A percentile compares a stretch with the other conserved stretches of the same genome.
Evolutionary conservation across 2,797 vertebrate species (phyloP).

Genomic region (Micrastur ruficollis): DNA sequence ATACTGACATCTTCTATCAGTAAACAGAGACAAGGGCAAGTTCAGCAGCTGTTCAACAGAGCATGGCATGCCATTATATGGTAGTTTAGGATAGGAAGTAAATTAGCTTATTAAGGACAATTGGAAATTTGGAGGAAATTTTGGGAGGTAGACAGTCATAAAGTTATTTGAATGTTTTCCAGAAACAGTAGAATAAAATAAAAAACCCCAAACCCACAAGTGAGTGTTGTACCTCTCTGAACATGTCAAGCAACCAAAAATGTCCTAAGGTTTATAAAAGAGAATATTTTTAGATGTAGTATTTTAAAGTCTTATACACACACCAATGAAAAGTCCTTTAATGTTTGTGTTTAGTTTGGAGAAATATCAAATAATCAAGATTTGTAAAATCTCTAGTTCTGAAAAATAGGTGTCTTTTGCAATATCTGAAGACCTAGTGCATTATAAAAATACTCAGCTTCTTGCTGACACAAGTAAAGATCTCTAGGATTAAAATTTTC

Average conservation of each 20-base stretch:
- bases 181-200: neutral
- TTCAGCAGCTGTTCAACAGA: neutral
- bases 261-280: neutral
- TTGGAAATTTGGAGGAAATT: neutral
- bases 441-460: neutral
- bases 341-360: neutral
- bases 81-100: neutral
- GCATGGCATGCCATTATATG: neutral
- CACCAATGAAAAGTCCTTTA: neutral
- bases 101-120: neutral
- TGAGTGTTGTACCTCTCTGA: neutral
- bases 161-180: neutral
- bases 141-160: neutral
- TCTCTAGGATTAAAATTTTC: neutral
- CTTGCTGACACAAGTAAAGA: neutral
- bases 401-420: neutral
- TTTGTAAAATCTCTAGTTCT: neutral
- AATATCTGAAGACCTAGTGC: neutral
- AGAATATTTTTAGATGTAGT: neutral
- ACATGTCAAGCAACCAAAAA: neutral
- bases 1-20: neutral
- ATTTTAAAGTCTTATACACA: neutral
- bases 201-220: neutral
- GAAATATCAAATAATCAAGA: neutral
- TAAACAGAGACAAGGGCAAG: neutral